phyloP scores from a whole-genome alignment of 2,888 invertebrate genomes.

The Andrena marginata region DNA sequence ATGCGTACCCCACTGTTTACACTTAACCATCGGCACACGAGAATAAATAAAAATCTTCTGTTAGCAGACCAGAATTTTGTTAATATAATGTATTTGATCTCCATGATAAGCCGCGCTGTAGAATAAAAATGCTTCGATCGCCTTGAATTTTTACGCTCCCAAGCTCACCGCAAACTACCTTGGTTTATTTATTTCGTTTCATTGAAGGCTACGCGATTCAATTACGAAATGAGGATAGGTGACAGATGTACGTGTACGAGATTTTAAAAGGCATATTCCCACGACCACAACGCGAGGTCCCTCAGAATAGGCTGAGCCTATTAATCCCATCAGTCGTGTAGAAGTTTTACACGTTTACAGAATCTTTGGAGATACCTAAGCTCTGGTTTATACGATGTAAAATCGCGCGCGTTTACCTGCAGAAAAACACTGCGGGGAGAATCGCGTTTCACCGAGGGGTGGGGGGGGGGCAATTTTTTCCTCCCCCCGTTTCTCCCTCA shows the following conservation, averaged over 20 bases:
- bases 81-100: too few species aligned
- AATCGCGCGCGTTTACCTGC: conserved; percentile 15
- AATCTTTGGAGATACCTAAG: conserved; percentile 20
- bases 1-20: too few species aligned
- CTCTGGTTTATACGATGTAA: conserved; percentile 3
- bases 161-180: too few species aligned
- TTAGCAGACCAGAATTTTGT: too few species aligned
- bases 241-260: background rate
- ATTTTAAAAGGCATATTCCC: background rate
- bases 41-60: too few species aligned
- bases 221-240: too few species aligned
- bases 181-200: too few species aligned
- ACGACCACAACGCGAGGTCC: background rate
- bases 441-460: conserved; percentile 29
- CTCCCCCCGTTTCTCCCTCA: background rate
- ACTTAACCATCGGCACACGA: too few species aligned
- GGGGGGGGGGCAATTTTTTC: conserved; percentile 21
- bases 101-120: too few species aligned
- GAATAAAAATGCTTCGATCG: too few species aligned
- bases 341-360: conserved; percentile 24
- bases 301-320: background rate
- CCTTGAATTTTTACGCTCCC: too few species aligned
- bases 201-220: too few species aligned
- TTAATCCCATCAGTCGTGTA: conserved; percentile 18
- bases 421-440: conserved; percentile 27